These are phyloP conservation scores for Pipistrellus pygmaeus DNA, from an alignment of 2,797 vertebrate species.

Conservation along the genomic window DNA sequence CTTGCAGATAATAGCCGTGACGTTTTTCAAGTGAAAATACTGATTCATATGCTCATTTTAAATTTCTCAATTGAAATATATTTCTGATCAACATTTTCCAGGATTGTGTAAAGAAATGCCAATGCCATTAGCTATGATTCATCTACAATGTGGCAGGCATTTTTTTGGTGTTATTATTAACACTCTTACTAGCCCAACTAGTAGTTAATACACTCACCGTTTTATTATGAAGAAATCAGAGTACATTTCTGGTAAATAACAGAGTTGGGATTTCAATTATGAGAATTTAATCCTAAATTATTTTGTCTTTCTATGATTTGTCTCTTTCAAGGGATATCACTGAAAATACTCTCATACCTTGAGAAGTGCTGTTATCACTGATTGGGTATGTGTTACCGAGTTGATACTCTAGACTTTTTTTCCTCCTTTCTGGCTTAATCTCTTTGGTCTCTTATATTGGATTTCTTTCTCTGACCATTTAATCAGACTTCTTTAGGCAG, in stretches of 20 bases:
- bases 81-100: constrained; percentile 28
- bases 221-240: constrained; percentile 14
- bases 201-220: not conserved
- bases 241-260: not conserved
- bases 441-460: not conserved
- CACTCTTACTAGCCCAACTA: not conserved
- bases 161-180: not conserved
- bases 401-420: not conserved
- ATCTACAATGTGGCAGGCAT: not conserved
- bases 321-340: not conserved
- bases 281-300: not conserved
- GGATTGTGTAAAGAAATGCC: not conserved
- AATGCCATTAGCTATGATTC: not conserved
- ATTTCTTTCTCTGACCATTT: not conserved
- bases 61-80: constrained; percentile 38
- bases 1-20: not conserved
- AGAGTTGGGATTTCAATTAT: not conserved
- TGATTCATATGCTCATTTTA: not conserved
- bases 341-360: not conserved
- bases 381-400: not conserved
- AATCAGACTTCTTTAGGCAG: not conserved
- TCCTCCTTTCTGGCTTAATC: not conserved
- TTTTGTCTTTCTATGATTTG: not conserved
- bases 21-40: not conserved
- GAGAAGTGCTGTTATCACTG: not conserved